These are phyloP conservation scores for Orgyia antiqua DNA, from an alignment of 2,888 invertebrate genomes.

Conservation along the genomic window DNA sequence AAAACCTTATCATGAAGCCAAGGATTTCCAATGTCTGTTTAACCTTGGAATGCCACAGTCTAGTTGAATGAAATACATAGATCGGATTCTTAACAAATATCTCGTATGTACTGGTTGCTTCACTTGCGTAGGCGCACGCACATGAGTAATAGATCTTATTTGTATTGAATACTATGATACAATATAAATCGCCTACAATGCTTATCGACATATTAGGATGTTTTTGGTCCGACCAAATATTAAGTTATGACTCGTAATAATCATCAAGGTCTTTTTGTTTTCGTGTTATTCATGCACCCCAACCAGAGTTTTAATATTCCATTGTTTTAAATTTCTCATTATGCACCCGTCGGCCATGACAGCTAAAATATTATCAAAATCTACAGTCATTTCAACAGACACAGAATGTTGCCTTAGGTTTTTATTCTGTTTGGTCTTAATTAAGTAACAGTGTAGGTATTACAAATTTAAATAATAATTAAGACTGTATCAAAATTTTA, in stretches of 20 bases:
- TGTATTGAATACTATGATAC: constrained; percentile 17
- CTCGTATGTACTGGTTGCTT: constrained; percentile 22
- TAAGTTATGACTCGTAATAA: constrained; percentile 34
- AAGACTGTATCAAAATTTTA: no score
- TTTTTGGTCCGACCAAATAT: constrained; percentile 35
- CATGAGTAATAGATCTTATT: constrained; percentile 30
- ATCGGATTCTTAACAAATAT: constrained; percentile 20
- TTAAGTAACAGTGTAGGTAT: no score
- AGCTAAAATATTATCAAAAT: no score
- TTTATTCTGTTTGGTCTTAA: no score
- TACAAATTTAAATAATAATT: no score
- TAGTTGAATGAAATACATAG: constrained; percentile 10
- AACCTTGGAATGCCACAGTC: constrained; percentile 15
- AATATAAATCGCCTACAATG: constrained; percentile 16
- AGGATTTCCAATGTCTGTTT: not conserved
- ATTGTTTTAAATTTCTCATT: constrained; percentile 10
- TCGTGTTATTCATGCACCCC: constrained; percentile 16
- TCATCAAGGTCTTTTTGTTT: constrained; percentile 29
- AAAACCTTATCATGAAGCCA: no score
- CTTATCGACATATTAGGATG: constrained; percentile 33
- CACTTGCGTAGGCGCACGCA: constrained; percentile 15
- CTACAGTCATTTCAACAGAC: no score
- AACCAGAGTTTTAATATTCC: constrained; percentile 20
- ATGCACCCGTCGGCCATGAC: no score
- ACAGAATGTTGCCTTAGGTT: no score